Base-by-base conservation (phyloP, 2,888 invertebrate genomes). In the Oscheius sp. region DNA sequence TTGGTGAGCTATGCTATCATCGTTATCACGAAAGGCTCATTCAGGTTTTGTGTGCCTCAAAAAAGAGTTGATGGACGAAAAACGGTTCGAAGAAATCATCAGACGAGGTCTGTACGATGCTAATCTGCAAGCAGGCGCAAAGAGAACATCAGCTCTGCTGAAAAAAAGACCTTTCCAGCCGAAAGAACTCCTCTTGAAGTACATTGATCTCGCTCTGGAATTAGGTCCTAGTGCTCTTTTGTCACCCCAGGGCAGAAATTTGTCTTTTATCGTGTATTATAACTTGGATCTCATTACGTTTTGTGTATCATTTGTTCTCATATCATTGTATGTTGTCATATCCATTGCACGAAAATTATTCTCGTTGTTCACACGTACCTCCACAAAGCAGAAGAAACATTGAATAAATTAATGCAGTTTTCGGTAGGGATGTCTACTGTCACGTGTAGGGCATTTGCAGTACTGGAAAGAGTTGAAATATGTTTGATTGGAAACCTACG, bases 381-480 rank as follows among this genome's bases (percentile, higher is more conserved):
- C 55, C 50, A 37, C 35, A 33, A 68, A 55, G 29, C 9, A 63
- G 48, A 63, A 63, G 58, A 32, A 58, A n/a, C 21, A 58, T 58
- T 32, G 32, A 58, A 32, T 29, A 58, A 21, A 21, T 57, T 57
- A 10, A 10, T 57, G 29, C 10, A 57, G 9, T 1, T 57, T 57
- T 33, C 9, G 57, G 33, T 13, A 57, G 13, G 60, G 11, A n/a
- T 35, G 11, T 13, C n/a, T 21, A n/a, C 55, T 55, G n/a, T 72
- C 73, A 11, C 79, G 66, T 57, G 60, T 63, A 48, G 81, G 79
- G 33, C 81, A 79, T 42, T 77, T 74, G 72, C 79, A 81, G 58
- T 80, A 80, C 3, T 78, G 78, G 11, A 63, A 47, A 50, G 7
- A 7, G 42, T 7, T 42, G 7, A 53, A 53, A 2, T 29, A n/a